Conservation (phyloP, 2,113 vertebrate genomes). For the Vanacampus margaritifer region DNA sequence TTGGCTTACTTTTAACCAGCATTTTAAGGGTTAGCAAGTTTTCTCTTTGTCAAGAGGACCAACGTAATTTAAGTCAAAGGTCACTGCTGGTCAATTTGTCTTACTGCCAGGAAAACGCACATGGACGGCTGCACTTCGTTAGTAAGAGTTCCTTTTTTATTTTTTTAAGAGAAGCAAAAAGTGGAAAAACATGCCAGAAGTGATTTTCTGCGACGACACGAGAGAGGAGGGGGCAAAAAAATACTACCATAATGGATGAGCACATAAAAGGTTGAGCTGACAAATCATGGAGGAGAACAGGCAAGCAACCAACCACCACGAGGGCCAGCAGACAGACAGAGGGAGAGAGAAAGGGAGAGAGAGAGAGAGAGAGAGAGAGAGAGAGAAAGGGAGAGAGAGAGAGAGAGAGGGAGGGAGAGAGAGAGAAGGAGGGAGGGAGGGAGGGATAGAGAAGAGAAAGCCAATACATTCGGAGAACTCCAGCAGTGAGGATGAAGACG, state of each 20-base stretch:
- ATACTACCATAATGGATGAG: slow-evolving; percentile 28
- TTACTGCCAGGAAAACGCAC: too few species aligned
- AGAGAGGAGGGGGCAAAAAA: slow-evolving; percentile 14
- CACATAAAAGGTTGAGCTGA: slow-evolving; percentile 40
- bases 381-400: slow-evolving; percentile 7
- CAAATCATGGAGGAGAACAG: slow-evolving; percentile 45
- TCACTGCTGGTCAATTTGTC: too few species aligned
- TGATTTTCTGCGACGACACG: neutral
- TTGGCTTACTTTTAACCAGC: too few species aligned
- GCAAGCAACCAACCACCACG: slow-evolving; percentile 49
- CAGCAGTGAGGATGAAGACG: slow-evolving; percentile 55
- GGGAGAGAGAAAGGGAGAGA: neutral
- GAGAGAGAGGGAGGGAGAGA: slow-evolving; percentile 6
- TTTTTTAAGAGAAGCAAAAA: neutral
- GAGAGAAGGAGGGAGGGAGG: slow-evolving; percentile 21
- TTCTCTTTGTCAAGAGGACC: too few species aligned
- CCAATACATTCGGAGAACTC: slow-evolving; percentile 57
- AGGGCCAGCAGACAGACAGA: slow-evolving; percentile 8
- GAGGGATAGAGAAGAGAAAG: slow-evolving; percentile 22
- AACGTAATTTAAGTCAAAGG: too few species aligned
- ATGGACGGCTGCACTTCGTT: neutral
- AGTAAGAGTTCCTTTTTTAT: neutral
- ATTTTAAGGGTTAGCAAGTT: too few species aligned
- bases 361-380: slow-evolving; percentile 2
- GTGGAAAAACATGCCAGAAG: neutral